Evolutionary conservation across 2,888 invertebrate species (phyloP).

Genomic region (Liodrosophila aerea): DNA sequence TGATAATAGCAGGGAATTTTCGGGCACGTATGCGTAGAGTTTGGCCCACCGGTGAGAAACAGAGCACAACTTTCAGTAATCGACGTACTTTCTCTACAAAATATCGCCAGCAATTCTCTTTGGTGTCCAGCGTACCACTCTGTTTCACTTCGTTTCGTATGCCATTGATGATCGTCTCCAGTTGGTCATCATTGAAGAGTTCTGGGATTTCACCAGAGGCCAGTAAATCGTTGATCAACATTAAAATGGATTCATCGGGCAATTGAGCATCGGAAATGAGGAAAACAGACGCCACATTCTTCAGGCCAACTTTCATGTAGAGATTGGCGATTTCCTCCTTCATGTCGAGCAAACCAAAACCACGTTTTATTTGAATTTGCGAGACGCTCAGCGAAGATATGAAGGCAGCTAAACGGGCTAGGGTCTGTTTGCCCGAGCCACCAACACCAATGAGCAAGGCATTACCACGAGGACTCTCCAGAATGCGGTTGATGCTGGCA

Average conservation of each 20-base stretch:
- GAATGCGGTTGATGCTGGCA: slow-evolving; percentile 92
- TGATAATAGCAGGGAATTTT: slow-evolving; percentile 96
- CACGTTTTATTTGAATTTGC: slow-evolving; percentile 94
- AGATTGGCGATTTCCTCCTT: slow-evolving; percentile 88
- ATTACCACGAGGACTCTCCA: slow-evolving; percentile 96
- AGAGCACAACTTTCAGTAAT: slow-evolving; percentile 91
- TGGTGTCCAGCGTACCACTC: slow-evolving; percentile 90
- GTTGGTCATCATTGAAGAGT: slow-evolving; percentile 93
- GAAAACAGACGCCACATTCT: slow-evolving; percentile 93
- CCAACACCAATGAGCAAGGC: slow-evolving; percentile 97
- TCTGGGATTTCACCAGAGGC: slow-evolving; percentile 98
- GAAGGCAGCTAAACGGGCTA: slow-evolving; percentile 93
- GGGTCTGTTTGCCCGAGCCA: slow-evolving; percentile 96
- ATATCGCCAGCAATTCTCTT: slow-evolving; percentile 97
- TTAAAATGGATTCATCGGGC: slow-evolving; percentile 94
- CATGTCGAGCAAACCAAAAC: slow-evolving; percentile 92
- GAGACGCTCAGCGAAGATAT: slow-evolving; percentile 95
- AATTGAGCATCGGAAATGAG: slow-evolving; percentile 97
- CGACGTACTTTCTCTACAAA: slow-evolving; percentile 94
- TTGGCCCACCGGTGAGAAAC: slow-evolving; percentile 97
- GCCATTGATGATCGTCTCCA: slow-evolving; percentile 91
- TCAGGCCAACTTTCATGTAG: slow-evolving; percentile 94
- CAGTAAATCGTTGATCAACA: slow-evolving; percentile 95
- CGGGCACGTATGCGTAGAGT: slow-evolving; percentile 92
- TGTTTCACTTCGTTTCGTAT: slow-evolving; percentile 92